Evolutionary conservation across 2,113 vertebrate species (phyloP).

Genomic region (Rafetus swinhoei): DNA sequence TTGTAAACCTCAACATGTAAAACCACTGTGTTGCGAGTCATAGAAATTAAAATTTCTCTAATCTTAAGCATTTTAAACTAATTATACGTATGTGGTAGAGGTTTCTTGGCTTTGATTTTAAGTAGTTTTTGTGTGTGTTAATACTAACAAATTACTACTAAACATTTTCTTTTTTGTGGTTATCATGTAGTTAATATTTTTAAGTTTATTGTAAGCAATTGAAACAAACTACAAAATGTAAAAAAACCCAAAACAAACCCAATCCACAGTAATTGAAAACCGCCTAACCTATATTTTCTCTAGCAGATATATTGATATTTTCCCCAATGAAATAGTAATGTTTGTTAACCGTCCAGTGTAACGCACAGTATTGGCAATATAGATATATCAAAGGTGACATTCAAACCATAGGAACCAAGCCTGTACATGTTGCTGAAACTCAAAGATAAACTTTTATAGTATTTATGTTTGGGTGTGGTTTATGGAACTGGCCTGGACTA

Average conservation of each 20-base stretch:
- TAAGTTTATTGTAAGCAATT: conserved; percentile 32
- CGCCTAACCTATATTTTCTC: conserved; percentile 31
- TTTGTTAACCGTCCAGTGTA: background rate
- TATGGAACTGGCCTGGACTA: background rate
- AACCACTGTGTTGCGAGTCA: conserved; percentile 18
- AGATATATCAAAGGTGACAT: background rate
- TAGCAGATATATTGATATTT: conserved; percentile 22
- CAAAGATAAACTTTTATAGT: background rate
- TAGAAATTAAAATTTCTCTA: conserved; percentile 47
- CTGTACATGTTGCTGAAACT: background rate
- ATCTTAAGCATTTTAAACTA: conserved; percentile 57
- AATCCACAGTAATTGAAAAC: background rate
- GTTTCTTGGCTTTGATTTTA: background rate
- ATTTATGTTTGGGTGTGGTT: background rate
- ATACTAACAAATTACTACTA: conserved; percentile 14
- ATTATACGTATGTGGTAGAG: conserved; percentile 41
- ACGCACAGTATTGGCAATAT: conserved; percentile 32
- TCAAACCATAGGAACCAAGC: background rate
- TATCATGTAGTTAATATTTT: conserved; percentile 26
- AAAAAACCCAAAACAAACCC: background rate
- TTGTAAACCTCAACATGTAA: conserved; percentile 30
- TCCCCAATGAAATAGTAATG: conserved; percentile 21
- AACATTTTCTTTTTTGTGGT: conserved; percentile 41
- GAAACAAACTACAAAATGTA: conserved; percentile 25
- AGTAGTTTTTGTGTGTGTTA: rapidly evolving